Evolutionary conservation across 2,113 vertebrate genomes (phyloP).

Genomic region (Indri indri): DNA sequence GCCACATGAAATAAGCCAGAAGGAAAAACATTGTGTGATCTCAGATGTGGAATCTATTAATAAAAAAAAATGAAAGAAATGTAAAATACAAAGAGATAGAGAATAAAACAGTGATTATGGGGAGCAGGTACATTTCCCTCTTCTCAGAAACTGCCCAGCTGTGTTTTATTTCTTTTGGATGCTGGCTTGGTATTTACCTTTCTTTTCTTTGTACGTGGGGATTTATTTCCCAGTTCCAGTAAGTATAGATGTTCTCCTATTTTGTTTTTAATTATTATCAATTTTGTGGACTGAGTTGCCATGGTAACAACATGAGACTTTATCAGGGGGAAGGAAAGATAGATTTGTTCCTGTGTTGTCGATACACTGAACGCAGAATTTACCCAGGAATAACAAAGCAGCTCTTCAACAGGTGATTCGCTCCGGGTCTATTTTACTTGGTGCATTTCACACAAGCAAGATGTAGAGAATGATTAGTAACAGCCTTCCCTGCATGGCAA

Average conservation of each 20-base stretch:
- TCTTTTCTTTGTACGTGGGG: background rate
- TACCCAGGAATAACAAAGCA: background rate
- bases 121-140: background rate
- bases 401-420: background rate
- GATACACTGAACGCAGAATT: background rate
- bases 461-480: background rate
- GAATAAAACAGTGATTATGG: background rate
- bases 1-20: background rate
- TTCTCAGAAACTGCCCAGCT: background rate
- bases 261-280: slow-evolving; percentile 13
- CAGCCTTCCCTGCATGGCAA: too few species aligned
- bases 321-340: background rate
- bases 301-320: slow-evolving; percentile 52
- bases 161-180: slow-evolving; percentile 22
- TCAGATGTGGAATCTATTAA: background rate
- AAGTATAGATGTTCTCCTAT: slow-evolving; percentile 27
- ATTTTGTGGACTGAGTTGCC: slow-evolving; percentile 48
- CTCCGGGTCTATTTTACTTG: background rate
- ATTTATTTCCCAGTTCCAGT: background rate
- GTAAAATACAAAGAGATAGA: background rate
- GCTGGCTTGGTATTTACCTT: background rate
- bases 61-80: background rate
- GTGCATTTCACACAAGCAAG: background rate
- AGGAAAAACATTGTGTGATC: background rate
- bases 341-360: background rate